phyloP scores from a whole-genome alignment of 37 sponge, comb jelly and placozoan species.

The Petrosia ficiformis region DNA sequence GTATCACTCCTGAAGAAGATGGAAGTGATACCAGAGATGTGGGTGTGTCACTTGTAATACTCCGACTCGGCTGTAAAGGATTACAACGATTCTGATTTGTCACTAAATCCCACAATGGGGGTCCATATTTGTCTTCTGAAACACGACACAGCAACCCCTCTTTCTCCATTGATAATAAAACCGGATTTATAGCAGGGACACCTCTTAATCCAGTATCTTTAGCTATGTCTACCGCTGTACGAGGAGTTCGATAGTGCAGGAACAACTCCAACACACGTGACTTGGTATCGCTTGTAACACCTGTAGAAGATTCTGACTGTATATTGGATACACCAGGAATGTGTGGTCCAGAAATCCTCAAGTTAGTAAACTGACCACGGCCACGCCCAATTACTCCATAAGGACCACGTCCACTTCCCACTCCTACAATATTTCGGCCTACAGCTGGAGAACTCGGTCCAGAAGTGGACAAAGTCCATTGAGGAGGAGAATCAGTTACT shows the following conservation, averaged over 20 bases:
- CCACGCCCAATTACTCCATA: background rate
- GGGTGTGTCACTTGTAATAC: background rate
- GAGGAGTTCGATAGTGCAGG: slow-evolving; percentile 5
- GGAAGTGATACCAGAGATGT: background rate
- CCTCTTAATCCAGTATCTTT: slow-evolving; percentile 23
- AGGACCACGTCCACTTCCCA: background rate
- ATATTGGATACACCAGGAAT: background rate
- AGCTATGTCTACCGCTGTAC: slow-evolving; percentile 67
- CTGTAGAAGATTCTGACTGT: background rate
- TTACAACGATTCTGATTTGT: background rate
- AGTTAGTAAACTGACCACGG: background rate
- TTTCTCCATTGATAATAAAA: slow-evolving; percentile 53
- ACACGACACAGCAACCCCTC: slow-evolving; percentile 21
- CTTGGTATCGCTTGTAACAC: background rate
- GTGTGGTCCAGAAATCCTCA: background rate
- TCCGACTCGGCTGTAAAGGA: background rate
- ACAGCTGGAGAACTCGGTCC: background rate
- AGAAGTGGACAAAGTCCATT: slow-evolving; percentile 35
- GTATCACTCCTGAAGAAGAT: too few species aligned
- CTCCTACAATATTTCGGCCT: too few species aligned
- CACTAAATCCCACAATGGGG: background rate
- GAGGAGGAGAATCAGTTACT: slow-evolving; percentile 40
- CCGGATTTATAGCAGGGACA: background rate
- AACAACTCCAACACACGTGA: background rate
- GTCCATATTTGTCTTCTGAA: background rate